These are phyloP conservation scores for Styela plicata DNA, from an alignment of 23 tunicate genomes.

Conservation along the genomic window DNA sequence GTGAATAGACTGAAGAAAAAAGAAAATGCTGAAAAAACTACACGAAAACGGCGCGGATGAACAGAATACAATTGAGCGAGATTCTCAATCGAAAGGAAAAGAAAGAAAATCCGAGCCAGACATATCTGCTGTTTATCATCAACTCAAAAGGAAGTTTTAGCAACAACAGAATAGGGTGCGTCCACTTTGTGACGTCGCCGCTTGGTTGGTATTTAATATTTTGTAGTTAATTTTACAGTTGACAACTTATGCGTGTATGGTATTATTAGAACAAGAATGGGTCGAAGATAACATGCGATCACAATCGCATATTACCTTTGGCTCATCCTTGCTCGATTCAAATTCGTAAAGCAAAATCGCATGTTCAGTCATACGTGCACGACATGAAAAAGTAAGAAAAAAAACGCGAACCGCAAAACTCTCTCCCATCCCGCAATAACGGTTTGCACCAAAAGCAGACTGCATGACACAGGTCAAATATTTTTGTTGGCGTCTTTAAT, in stretches of 20 bases:
- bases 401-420: not conserved
- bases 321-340: too few species aligned
- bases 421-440: not conserved
- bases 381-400: not conserved
- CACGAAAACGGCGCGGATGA: not conserved
- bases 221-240: not conserved
- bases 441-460: not conserved
- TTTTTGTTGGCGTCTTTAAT: not conserved
- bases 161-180: not conserved
- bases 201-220: not conserved
- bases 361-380: not conserved
- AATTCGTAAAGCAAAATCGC: too few species aligned
- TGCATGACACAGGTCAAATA: not conserved
- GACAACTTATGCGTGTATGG: too few species aligned
- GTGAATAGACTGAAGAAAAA: too few species aligned
- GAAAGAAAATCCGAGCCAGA: not conserved
- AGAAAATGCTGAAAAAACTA: too few species aligned
- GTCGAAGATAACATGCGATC: too few species aligned
- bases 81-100: not conserved
- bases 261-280: too few species aligned
- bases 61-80: not conserved
- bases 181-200: not conserved
- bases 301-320: too few species aligned
- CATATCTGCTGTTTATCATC: not conserved
- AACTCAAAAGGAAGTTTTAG: not conserved